phyloP scores from a whole-genome alignment of 2,113 vertebrate genomes.

The Columbina picui region DNA sequence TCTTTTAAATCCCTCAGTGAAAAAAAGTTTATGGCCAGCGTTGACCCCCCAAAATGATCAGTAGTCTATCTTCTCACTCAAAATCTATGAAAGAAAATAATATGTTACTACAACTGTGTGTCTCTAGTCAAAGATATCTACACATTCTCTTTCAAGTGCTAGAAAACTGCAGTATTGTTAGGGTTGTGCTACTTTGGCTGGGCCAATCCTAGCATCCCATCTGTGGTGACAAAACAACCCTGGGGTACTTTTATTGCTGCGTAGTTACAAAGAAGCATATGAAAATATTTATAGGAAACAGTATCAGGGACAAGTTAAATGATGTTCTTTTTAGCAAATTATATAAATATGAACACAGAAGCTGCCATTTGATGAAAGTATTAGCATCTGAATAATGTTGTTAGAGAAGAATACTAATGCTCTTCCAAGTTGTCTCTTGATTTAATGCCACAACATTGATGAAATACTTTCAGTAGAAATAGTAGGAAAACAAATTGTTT shows the following conservation, averaged over 20 bases:
- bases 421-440: not conserved
- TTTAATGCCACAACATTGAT: not conserved
- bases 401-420: not conserved
- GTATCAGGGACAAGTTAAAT: conserved; percentile 5
- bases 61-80: not conserved
- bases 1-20: not conserved
- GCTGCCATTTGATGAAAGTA: not conserved
- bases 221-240: not conserved
- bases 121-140: not conserved
- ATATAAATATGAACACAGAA: not conserved
- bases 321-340: not conserved
- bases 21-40: not conserved
- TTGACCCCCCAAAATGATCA: not conserved
- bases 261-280: not conserved
- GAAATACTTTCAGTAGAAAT: not conserved
- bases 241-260: not conserved
- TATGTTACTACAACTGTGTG: not conserved
- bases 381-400: not conserved
- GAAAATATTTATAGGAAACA: conserved; percentile 29
- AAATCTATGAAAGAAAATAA: not conserved
- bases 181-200: not conserved
- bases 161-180: not conserved
- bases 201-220: not conserved
- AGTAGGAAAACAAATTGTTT: not conserved
- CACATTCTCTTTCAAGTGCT: not conserved